Evolutionary conservation across 1,140 invertebrate species (phyloP).

Genomic region (Armadillidium nasatum): DNA sequence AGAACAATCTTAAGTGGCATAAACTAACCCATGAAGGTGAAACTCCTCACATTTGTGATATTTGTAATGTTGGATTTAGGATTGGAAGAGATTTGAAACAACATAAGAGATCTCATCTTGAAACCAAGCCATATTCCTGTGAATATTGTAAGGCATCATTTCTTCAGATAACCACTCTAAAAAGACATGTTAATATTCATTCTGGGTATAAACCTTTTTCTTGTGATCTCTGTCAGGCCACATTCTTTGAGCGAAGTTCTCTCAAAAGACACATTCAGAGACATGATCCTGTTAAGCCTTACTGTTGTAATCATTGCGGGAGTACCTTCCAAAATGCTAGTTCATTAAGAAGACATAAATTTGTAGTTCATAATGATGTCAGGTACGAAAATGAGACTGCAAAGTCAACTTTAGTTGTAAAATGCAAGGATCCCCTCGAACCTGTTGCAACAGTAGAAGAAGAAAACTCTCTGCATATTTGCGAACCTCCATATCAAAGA

Average conservation of each 20-base stretch:
- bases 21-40: slow-evolving; percentile 41
- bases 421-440: neutral
- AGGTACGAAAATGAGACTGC: slow-evolving; percentile 12
- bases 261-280: slow-evolving; percentile 45
- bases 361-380: slow-evolving; percentile 32
- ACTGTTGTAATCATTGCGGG: slow-evolving; percentile 39
- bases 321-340: slow-evolving; percentile 36
- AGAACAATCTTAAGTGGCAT: slow-evolving; percentile 43
- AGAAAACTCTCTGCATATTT: neutral
- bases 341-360: slow-evolving; percentile 35
- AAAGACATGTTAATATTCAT: slow-evolving; percentile 38
- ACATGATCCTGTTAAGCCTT: slow-evolving; percentile 37
- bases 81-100: slow-evolving; percentile 37
- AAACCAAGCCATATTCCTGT: slow-evolving; percentile 45
- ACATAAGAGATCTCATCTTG: slow-evolving; percentile 55
- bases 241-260: slow-evolving; percentile 41
- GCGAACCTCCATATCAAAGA: neutral
- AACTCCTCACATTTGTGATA: slow-evolving; percentile 41
- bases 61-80: slow-evolving; percentile 35
- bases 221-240: slow-evolving; percentile 37
- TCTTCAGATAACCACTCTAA: slow-evolving; percentile 33
- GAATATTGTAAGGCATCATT: slow-evolving; percentile 49
- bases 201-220: slow-evolving; percentile 36
- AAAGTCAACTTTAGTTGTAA: slow-evolving; percentile 14
- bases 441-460: neutral